These are phyloP conservation scores for Rattus rattus DNA, from an alignment of 2,113 vertebrate species.

Conservation along the genomic window DNA sequence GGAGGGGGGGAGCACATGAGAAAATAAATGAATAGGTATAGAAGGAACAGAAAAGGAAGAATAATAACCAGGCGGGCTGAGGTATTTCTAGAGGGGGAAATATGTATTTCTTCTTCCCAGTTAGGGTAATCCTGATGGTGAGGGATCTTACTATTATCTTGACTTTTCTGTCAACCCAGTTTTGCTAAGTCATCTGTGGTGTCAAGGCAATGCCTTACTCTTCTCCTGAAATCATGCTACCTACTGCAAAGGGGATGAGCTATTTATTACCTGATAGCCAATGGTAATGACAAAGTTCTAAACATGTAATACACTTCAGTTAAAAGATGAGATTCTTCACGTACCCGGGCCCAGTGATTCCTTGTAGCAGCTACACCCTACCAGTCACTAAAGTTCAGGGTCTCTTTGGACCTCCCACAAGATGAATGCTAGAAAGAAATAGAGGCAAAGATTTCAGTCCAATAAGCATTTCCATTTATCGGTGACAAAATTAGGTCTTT, in stretches of 20 bases:
- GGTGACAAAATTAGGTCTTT: not conserved
- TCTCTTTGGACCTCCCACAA: not conserved
- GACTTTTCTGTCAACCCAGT: slow-evolving; percentile 38
- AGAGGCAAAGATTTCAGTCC: not conserved
- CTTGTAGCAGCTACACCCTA: not conserved
- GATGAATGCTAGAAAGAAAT: not conserved
- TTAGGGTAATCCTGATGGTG: slow-evolving; percentile 36
- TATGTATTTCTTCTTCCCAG: not conserved
- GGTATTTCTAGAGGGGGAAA: slow-evolving; percentile 9
- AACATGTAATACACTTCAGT: not conserved
- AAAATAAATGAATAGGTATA: slow-evolving; percentile 62
- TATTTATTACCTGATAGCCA: slow-evolving; percentile 15
- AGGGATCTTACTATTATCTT: slow-evolving; percentile 64
- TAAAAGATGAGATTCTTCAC: not conserved
- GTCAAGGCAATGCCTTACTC: slow-evolving; percentile 32
- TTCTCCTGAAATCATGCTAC: not conserved
- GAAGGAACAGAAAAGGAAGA: not conserved
- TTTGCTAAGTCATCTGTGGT: slow-evolving; percentile 38
- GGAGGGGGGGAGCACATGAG: not conserved
- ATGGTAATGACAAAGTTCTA: slow-evolving; percentile 31
- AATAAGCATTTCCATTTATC: slow-evolving; percentile 33
- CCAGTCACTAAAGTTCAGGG: not conserved
- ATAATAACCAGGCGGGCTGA: slow-evolving; percentile 38
- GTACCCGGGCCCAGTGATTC: not conserved
- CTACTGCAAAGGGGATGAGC: not conserved